Conservation (phyloP, 2,888 invertebrate species). For the Agrotis segetum region DNA sequence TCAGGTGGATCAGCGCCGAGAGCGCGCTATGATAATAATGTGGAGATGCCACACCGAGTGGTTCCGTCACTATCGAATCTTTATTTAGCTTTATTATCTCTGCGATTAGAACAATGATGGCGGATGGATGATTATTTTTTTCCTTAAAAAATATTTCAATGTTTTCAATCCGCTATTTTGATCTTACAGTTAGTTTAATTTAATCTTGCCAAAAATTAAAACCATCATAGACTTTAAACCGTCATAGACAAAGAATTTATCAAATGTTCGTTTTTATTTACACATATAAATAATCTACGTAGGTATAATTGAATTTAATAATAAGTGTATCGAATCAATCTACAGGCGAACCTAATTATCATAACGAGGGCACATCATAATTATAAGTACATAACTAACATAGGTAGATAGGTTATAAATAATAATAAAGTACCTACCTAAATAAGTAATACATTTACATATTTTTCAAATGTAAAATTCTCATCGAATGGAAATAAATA, state of each 20-base stretch:
- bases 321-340: conserved; percentile 39
- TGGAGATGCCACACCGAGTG: conserved; percentile 84
- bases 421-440: too few relatives aligned
- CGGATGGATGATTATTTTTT: conserved; percentile 61
- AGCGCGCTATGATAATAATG: conserved; percentile 86
- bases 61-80: conserved; percentile 75
- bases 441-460: neutral
- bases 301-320: conserved; percentile 3
- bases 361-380: conserved; percentile 13
- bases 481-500: too few relatives aligned
- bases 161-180: neutral
- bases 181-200: neutral
- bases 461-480: neutral
- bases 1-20: conserved; percentile 84
- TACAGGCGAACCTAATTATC: conserved; percentile 23
- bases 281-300: conserved; percentile 28
- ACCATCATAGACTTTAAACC: conserved; percentile 5
- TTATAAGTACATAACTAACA: neutral
- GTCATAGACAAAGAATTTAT: conserved; percentile 24
- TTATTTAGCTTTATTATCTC: conserved; percentile 77
- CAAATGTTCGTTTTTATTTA: conserved; percentile 23
- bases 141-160: conserved; percentile 6
- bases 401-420: neutral
- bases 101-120: conserved; percentile 72
- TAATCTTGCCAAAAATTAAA: conserved; percentile 6